Evolutionary conservation across 2,113 vertebrate species (phyloP), one percentile per base, ranked within the genome.

Genomic region (Salminus brasiliensis): DNA sequence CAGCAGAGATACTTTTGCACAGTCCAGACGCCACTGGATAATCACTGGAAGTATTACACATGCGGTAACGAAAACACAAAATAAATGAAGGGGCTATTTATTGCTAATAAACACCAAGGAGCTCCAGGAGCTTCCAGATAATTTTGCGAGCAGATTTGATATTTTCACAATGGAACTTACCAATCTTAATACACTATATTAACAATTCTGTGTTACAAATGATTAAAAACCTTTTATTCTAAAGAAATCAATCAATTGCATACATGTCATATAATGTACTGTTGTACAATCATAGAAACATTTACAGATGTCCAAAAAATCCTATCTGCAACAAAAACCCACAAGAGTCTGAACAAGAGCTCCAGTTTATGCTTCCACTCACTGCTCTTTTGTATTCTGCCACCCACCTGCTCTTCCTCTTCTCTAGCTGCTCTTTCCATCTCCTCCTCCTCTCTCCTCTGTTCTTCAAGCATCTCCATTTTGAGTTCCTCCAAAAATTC

Each of bases 401-500:
- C 16, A 79, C 88, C 74, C 27, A 92, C 91, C 92, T 91, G 86
- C 25, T 89, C 87, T 88, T 97, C 95, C 88, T 97, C 95, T 93
- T 79, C 72, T 57, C 72, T 78, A 25, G 59, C 71, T 96, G 94
- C 87, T 96, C 93, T 85, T 91, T 93, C 92, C 86, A 91, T 86
- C 88, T 94, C 95, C 89, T 92, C 90, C 0, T 91, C 94, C 89
- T 98, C 96, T 82, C 95, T 93, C 89, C 92, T 94, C 86, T 96
- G 95, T 83, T 98, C 96, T 90, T 98, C 96, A 91, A 99, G 74
- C 94, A 96, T 94, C 89, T 97, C 96, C 92, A 97, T 94, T 90
- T 97, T 97, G 90, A 99, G 93, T 90, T 99, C 96, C 92, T 99
- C 97, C 85, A 99, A 93, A 92, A 97, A 97, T 90, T 97, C 96